These are phyloP conservation scores for Actinia equina DNA, from an alignment of 64 coral and sea anemone genomes.

Conservation along the genomic window DNA sequence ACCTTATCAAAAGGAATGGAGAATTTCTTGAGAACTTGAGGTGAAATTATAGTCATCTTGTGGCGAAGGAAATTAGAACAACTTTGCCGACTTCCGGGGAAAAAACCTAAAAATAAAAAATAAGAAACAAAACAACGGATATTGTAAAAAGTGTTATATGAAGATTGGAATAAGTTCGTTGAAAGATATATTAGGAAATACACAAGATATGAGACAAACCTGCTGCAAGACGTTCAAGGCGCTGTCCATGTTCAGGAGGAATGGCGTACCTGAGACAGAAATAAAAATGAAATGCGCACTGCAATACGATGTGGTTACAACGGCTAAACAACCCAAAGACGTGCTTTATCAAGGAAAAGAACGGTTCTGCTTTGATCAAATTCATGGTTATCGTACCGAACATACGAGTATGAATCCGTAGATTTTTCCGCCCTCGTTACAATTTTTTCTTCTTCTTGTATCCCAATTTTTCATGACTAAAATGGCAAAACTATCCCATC, in stretches of 20 bases:
- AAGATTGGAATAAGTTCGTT: not conserved
- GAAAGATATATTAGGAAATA: not conserved
- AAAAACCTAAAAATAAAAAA: conserved; percentile 61
- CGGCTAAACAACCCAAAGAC: too few species aligned
- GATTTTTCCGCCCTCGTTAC: too few species aligned
- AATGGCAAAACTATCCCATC: too few species aligned
- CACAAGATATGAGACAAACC: conserved; percentile 33
- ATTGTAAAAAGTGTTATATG: not conserved
- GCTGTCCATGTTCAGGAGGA: conserved; percentile 89
- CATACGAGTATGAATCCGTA: too few species aligned
- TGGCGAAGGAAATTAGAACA: conserved; percentile 94
- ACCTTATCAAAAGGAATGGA: conserved; percentile 97
- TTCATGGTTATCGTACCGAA: too few species aligned
- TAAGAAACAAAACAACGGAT: not conserved
- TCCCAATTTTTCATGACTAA: too few species aligned
- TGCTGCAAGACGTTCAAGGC: conserved; percentile 89
- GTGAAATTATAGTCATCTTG: conserved; percentile 97
- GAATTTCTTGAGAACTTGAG: conserved; percentile 89
- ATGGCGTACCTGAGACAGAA: conserved; percentile 78
- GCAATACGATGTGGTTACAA: not conserved
- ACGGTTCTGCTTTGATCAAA: too few species aligned
- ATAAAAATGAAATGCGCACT: not conserved
- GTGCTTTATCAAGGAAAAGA: too few species aligned
- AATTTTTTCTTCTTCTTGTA: too few species aligned
- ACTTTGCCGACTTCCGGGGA: conserved; percentile 78